Conservation (phyloP, 2,888 invertebrate species). For the Sinopyrophorus schimmeli region DNA sequence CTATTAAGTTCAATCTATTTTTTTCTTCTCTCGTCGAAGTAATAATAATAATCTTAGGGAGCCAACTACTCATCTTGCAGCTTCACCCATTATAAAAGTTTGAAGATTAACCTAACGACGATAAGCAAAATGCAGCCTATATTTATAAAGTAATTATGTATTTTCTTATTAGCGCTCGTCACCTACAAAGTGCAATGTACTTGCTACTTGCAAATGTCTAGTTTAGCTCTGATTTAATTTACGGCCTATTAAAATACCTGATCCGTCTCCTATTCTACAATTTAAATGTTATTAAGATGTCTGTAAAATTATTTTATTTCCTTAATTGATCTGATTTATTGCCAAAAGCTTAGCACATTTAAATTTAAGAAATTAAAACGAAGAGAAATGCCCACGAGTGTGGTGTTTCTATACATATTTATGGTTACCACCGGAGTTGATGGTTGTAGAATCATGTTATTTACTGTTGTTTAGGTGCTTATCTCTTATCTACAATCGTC, state of each 20-base stretch:
- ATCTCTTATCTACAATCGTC: slow-evolving; percentile 21
- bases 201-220: slow-evolving; percentile 23
- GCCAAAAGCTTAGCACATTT: not conserved
- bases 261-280: slow-evolving; percentile 18
- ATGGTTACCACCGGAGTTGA: slow-evolving; percentile 15
- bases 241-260: slow-evolving; percentile 21
- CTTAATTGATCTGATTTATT: slow-evolving; percentile 2
- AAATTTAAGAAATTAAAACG: not conserved
- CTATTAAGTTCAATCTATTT: not conserved
- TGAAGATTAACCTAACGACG: slow-evolving; percentile 13
- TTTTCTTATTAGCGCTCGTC: slow-evolving; percentile 16
- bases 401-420: slow-evolving; percentile 13
- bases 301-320: slow-evolving; percentile 7
- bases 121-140: slow-evolving; percentile 7
- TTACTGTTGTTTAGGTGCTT: slow-evolving; percentile 3
- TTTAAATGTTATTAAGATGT: slow-evolving; percentile 13
- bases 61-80: slow-evolving; percentile 13
- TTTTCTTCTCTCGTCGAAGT: slow-evolving; percentile 7
- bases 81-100: slow-evolving; percentile 11
- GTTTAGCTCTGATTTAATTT: slow-evolving; percentile 24
- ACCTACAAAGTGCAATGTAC: slow-evolving; percentile 27
- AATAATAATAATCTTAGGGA: slow-evolving; percentile 14
- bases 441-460: slow-evolving; percentile 9
- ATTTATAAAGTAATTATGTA: slow-evolving; percentile 22
- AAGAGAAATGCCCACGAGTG: too few relatives aligned